These are phyloP conservation scores for Potamilus streckersoni DNA, from an alignment of 1,140 invertebrate genomes.

Conservation along the genomic window DNA sequence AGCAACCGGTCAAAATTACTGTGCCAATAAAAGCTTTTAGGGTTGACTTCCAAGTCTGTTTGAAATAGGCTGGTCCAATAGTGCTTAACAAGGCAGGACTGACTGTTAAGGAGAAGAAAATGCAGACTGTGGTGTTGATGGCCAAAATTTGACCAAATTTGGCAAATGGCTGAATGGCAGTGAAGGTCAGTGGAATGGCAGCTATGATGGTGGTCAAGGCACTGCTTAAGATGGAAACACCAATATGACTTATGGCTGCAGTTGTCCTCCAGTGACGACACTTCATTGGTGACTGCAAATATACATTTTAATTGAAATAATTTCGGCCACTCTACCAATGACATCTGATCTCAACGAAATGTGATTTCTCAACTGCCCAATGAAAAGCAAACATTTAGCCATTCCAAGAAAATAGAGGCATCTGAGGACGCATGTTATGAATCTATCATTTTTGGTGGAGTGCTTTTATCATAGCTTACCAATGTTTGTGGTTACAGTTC, in stretches of 20 bases:
- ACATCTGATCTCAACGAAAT: no score
- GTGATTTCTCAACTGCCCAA: no score
- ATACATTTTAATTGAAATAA: not conserved
- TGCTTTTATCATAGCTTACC: no score
- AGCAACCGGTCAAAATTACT: conserved; percentile 23
- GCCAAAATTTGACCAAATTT: conserved; percentile 62
- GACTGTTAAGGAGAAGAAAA: conserved; percentile 56
- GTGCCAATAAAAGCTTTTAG: conserved; percentile 39
- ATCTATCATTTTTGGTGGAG: no score
- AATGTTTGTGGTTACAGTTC: no score
- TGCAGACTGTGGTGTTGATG: conserved; percentile 60
- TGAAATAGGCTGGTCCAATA: conserved; percentile 50
- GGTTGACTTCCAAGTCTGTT: conserved; percentile 39
- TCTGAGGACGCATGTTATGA: no score
- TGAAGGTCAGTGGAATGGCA: conserved; percentile 58
- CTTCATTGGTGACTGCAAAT: conserved; percentile 24
- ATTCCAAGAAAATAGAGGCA: no score
- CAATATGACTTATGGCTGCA: conserved; percentile 56
- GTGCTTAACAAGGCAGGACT: conserved; percentile 50
- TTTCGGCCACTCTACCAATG: no score
- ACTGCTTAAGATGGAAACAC: conserved; percentile 57
- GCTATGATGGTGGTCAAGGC: conserved; percentile 62
- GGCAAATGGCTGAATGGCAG: conserved; percentile 57
- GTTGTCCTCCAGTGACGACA: conserved; percentile 46
- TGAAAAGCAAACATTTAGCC: no score